A percentile compares a stretch with the other conserved stretches of the same genome.
These are phyloP conservation scores for Nyctibius bracteatus DNA, from an alignment of 2,113 vertebrate genomes.

Conservation along the genomic window DNA sequence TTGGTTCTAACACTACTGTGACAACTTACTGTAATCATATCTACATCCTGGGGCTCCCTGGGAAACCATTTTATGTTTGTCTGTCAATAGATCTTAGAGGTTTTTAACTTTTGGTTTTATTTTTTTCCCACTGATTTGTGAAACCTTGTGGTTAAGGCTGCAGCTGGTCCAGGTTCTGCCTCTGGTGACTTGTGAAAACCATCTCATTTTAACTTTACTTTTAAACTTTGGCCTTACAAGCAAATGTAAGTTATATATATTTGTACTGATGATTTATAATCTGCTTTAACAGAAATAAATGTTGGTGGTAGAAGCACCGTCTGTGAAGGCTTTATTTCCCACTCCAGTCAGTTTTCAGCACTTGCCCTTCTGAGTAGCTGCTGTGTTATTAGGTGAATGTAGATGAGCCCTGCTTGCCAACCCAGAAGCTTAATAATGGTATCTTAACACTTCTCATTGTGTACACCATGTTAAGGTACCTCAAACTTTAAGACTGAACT, in stretches of 20 bases:
- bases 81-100: conserved; percentile 35
- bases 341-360: neutral
- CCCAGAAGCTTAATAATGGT: neutral
- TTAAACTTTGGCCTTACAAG: conserved; percentile 83
- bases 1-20: conserved; percentile 75
- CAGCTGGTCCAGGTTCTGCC: conserved; percentile 64
- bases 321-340: conserved; percentile 7
- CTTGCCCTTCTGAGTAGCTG: neutral
- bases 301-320: conserved; percentile 77
- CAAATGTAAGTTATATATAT: conserved; percentile 86
- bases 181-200: conserved; percentile 67
- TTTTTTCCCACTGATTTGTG: conserved; percentile 20
- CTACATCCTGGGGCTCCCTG: conserved; percentile 31
- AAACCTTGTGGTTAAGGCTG: conserved; percentile 60
- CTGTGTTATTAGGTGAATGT: neutral
- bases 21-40: conserved; percentile 68
- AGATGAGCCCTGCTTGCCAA: neutral
- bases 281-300: conserved; percentile 89
- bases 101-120: conserved; percentile 19
- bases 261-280: conserved; percentile 88
- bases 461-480: neutral
- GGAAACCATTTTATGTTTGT: conserved; percentile 62
- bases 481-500: neutral
- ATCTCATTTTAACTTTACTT: conserved; percentile 77
- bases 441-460: neutral